phyloP scores from a whole-genome alignment of 2,797 vertebrate species.

The Toxotes lorentzi region DNA sequence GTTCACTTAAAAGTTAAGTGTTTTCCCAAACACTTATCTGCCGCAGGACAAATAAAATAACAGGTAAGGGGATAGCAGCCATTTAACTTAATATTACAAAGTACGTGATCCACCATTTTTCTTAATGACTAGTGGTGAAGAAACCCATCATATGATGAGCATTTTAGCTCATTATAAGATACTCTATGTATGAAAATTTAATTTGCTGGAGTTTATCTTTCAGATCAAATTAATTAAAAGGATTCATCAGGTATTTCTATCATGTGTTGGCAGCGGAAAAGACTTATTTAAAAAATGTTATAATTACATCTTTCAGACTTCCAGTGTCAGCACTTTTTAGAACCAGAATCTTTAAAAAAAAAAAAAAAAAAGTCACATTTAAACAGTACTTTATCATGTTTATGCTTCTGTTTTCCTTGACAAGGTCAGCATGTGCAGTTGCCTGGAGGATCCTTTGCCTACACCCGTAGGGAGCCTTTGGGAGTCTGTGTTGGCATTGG shows the following conservation, averaged over 20 bases:
- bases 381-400: not conserved
- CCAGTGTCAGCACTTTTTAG: not conserved
- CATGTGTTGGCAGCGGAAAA: not conserved
- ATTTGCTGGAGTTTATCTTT: not conserved
- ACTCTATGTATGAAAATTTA: not conserved
- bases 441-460: constrained; percentile 93
- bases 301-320: not conserved
- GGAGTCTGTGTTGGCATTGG: constrained; percentile 97
- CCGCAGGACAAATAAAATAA: not conserved
- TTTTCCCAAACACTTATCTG: not conserved
- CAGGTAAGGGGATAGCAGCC: not conserved
- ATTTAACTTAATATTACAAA: not conserved
- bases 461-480: constrained; percentile 94
- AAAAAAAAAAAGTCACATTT: not conserved
- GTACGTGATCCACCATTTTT: not conserved
- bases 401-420: constrained; percentile 18
- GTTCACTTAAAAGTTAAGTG: not conserved
- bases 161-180: not conserved
- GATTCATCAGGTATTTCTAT: not conserved
- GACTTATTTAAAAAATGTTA: not conserved
- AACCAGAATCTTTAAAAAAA: not conserved
- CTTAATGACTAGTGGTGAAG: not conserved
- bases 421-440: constrained; percentile 95
- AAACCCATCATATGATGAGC: not conserved
- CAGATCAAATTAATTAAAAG: too few species aligned